Base-by-base conservation (phyloP, 2,113 vertebrate species). In the Taxidea taxus region DNA sequence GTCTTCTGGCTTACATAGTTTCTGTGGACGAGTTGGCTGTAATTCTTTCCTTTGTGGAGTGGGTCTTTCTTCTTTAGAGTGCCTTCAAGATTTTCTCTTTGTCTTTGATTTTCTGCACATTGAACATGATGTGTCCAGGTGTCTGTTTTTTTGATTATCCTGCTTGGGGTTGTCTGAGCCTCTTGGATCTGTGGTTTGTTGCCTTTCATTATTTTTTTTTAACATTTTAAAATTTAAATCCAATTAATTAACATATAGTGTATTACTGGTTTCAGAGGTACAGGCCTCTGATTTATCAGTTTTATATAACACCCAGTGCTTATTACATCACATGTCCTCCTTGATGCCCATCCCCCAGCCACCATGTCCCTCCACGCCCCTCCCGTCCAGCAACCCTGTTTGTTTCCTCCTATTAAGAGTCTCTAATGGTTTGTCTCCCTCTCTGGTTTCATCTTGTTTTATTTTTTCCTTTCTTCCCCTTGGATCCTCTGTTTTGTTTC, bases 151-250 rank as follows among this genome's bases (percentile, higher is more conserved):
- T 29, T 74, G 7, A 13, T 42, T 51, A 0, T 7, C 13, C 31
- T 15, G 34, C 70, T 90, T n/a, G 6, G 51, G n/a, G 10, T 70
- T 84, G 78, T 83, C 68, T 78, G 68, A 78, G 68, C 18, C 0
- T 90, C 85, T 49, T 37, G 27, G 31, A 3, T 39, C 77, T 85
- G n/a, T 56, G 83, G 83, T 87, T 84, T 56, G 82, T 23, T 56
- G 37, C 60, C 80, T 78, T 83, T 91, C 34, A 4, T 51, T 44
- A n/a, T 84, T 91, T 87, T 66, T 60, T 66, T 34, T 7, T 34
- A 66, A 66, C 31, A 34, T 34, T 66, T 66, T 66, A 16, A 16
- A 16, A 34, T 66, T 66, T 34, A 66, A 66, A 34, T 66, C 31
- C 31, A 66, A 34, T 16, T 64, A 64, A 34, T 34, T 66, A 66